phyloP scores from a whole-genome alignment of 2,113 vertebrate genomes.

The Nothoprocta pentlandii region DNA sequence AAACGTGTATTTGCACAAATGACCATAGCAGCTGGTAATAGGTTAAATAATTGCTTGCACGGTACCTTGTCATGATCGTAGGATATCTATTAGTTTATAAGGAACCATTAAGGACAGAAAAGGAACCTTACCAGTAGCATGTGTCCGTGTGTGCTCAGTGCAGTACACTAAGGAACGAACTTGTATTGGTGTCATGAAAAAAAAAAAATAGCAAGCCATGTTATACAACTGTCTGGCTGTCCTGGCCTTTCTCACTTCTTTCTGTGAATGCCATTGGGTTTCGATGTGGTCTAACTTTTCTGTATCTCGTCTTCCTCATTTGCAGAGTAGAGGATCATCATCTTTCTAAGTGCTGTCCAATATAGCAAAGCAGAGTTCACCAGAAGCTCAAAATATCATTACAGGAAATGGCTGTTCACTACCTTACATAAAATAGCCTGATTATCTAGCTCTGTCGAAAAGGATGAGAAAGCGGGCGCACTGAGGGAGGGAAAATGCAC shows the following conservation, averaged over 20 bases:
- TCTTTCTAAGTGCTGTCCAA: not conserved
- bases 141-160: not conserved
- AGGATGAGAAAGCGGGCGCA: not conserved
- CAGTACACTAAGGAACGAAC: not conserved
- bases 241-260: not conserved
- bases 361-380: not conserved
- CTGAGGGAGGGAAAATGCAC: not conserved
- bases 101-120: not conserved
- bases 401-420: not conserved
- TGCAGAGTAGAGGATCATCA: not conserved
- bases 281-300: not conserved
- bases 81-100: not conserved
- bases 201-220: not conserved
- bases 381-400: not conserved
- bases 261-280: not conserved
- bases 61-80: not conserved
- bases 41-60: not conserved
- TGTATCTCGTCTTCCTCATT: not conserved
- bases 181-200: not conserved
- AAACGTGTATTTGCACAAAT: not conserved
- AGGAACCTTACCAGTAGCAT: not conserved
- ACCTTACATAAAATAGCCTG: conserved; percentile 24
- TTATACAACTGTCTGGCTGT: not conserved
- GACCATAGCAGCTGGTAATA: not conserved
- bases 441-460: not conserved